These are phyloP conservation scores for Danio albolineatus DNA, from an alignment of 2,797 vertebrate genomes.

Conservation along the genomic window DNA sequence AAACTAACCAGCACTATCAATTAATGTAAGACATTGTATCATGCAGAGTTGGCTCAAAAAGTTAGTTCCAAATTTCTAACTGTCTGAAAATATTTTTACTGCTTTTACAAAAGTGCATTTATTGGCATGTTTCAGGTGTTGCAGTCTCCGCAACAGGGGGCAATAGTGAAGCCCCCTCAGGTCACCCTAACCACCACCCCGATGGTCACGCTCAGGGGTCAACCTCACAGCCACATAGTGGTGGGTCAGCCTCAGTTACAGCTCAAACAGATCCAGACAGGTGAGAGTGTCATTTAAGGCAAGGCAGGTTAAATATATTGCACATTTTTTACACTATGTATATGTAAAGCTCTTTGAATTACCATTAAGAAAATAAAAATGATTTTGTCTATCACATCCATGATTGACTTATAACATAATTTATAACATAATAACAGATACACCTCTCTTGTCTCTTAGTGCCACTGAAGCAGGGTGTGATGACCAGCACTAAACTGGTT, in stretches of 20 bases:
- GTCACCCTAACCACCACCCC: constrained; percentile 88
- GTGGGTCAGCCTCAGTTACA: constrained; percentile 88
- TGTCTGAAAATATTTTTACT: no score
- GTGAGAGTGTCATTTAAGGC: constrained; percentile 69
- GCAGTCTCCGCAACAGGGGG: constrained; percentile 85
- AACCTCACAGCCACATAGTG: constrained; percentile 88
- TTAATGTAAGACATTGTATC: no score
- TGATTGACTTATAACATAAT: not conserved
- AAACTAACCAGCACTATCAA: not conserved
- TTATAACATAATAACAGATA: not conserved
- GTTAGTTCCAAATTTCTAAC: not conserved
- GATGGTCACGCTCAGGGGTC: constrained; percentile 90
- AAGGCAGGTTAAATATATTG: no score
- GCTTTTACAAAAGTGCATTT: not conserved
- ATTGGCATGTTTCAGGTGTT: constrained; percentile 79
- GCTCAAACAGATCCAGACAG: constrained; percentile 90
- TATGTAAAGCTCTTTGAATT: no score
- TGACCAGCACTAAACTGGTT: constrained; percentile 83
- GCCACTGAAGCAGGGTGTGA: constrained; percentile 83
- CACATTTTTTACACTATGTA: no score
- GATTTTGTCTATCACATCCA: no score
- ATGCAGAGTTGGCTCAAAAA: not conserved
- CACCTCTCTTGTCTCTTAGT: constrained; percentile 71
- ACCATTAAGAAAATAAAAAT: no score
- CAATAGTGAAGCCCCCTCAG: constrained; percentile 89